Evolutionary conservation across 2,888 invertebrate species (phyloP).

Genomic region (Beris chalybata): DNA sequence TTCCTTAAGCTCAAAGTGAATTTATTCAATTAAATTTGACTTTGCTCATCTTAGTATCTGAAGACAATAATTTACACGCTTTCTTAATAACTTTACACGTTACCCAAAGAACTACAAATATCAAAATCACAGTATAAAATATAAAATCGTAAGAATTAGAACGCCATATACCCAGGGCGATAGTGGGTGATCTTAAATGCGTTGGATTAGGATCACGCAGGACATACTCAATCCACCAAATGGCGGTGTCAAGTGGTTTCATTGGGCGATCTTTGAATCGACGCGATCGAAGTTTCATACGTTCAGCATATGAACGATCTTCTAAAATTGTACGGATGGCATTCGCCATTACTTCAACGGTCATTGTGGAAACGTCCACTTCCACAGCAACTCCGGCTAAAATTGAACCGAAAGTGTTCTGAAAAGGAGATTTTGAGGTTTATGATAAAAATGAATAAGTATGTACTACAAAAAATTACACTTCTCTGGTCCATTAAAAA

Average conservation of each 20-base stretch:
- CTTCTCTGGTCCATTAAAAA: constrained; percentile 37
- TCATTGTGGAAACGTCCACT: constrained; percentile 41
- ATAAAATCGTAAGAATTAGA: constrained; percentile 56
- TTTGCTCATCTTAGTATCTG: not conserved
- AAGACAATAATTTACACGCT: not conserved
- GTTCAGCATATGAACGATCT: constrained; percentile 38
- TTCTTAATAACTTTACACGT: not conserved
- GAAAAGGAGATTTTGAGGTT: not conserved
- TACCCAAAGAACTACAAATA: not conserved
- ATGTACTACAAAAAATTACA: constrained; percentile 8
- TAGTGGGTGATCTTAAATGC: constrained; percentile 55
- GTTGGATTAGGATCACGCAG: constrained; percentile 59
- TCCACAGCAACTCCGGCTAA: constrained; percentile 40
- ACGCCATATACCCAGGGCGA: constrained; percentile 55
- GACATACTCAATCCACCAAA: constrained; percentile 65
- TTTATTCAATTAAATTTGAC: too few relatives aligned
- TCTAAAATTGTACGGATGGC: constrained; percentile 36
- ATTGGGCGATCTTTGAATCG: constrained; percentile 58
- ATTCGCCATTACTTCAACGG: constrained; percentile 30
- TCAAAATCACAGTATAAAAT: constrained; percentile 12
- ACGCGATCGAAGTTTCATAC: constrained; percentile 52
- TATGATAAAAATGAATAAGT: too few relatives aligned
- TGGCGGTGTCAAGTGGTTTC: constrained; percentile 60
- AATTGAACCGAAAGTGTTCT: constrained; percentile 19
- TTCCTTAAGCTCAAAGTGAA: too few relatives aligned